Base-by-base conservation (phyloP, 2,113 vertebrate genomes). In the Anthoscopus minutus region DNA sequence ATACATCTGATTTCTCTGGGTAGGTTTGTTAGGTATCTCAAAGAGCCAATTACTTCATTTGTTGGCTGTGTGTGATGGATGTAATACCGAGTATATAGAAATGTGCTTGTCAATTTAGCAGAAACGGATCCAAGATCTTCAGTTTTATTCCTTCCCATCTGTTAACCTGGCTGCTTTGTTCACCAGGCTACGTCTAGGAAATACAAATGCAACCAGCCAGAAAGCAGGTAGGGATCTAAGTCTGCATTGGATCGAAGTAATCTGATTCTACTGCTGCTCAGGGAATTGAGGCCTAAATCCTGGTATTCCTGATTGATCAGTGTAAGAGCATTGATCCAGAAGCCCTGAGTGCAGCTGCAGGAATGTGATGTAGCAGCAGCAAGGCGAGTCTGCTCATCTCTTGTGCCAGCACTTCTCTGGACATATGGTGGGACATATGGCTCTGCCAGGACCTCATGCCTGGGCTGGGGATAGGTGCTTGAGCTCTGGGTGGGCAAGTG, bases 121-220 rank as follows among this genome's bases (percentile, higher is more conserved):
- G 65, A 92, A 91, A 67, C 67, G 60, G 48, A 71, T 95, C 81
- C 74, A 74, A 79, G 91, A 87, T 76, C 73, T 61, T 92, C n/a
- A 70, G 2, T 92, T 94, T 94, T 88, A 88, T 94, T 92, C 51
- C 38, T 53, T 85, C 53, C 86, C 81, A 89, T 94, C 93, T 92
- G 89, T 92, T 92, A 89, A 69, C 61, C 44, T 18, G 20, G 73
- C 71, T 70, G 28, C 72, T 81, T 92, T 91, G 76, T 90, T 94
- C 84, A 90, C 64, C 19, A 1, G 74, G 64, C 51, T 53, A 16
- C 20, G 4, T 77, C 79, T 86, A 81, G 76, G 67, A 93, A 93
- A 83, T 81, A 88, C 13, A 83, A 71, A 81, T 86, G 19, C 42
- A 66, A 31, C 38, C 31, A 92, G 37, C 51, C 70, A 37, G 78